These are phyloP conservation scores for Therioaphis trifolii DNA, from an alignment of 2,888 invertebrate species.

Conservation along the genomic window DNA sequence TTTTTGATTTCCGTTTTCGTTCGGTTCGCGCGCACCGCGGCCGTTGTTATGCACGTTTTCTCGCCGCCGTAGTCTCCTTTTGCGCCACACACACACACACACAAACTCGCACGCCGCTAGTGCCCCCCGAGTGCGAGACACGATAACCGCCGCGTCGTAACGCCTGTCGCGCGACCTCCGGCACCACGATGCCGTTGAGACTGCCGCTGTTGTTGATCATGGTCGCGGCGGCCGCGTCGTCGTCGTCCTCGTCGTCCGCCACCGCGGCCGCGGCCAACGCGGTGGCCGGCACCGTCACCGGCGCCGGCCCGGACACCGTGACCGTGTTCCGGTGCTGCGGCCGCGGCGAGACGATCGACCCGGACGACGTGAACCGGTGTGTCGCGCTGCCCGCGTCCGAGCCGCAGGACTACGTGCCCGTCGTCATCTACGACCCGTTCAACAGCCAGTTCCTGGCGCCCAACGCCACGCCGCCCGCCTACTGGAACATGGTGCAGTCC, in stretches of 20 bases:
- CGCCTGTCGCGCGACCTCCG: too few relatives aligned
- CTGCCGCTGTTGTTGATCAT: neutral
- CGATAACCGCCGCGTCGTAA: neutral
- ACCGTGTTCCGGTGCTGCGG: conserved; percentile 73
- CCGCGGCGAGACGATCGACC: conserved; percentile 71
- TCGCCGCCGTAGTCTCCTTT: too few relatives aligned
- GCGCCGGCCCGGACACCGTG: conserved; percentile 62
- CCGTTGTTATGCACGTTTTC: too few relatives aligned
- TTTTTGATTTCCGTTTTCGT: neutral
- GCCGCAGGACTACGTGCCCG: conserved; percentile 71
- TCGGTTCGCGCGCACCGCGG: neutral
- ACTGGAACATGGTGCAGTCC: conserved; percentile 70
- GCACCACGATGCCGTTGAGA: neutral
- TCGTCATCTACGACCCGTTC: conserved; percentile 64
- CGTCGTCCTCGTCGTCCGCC: neutral
- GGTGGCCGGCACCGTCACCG: too few relatives aligned
- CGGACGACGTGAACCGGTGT: conserved; percentile 68
- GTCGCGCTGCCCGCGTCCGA: conserved; percentile 66
- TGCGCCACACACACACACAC: too few relatives aligned
- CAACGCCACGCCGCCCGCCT: conserved; percentile 67
- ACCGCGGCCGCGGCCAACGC: conserved; percentile 1
- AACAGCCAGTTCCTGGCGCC: conserved; percentile 64
- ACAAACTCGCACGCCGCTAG: too few relatives aligned
- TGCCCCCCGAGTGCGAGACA: too few relatives aligned
- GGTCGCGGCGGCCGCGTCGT: neutral